A percentile compares a stretch with the other conserved stretches of the same genome.
phyloP scores from a whole-genome alignment of 1,140 invertebrate genomes.

The Drosophila melanogaster region DNA sequence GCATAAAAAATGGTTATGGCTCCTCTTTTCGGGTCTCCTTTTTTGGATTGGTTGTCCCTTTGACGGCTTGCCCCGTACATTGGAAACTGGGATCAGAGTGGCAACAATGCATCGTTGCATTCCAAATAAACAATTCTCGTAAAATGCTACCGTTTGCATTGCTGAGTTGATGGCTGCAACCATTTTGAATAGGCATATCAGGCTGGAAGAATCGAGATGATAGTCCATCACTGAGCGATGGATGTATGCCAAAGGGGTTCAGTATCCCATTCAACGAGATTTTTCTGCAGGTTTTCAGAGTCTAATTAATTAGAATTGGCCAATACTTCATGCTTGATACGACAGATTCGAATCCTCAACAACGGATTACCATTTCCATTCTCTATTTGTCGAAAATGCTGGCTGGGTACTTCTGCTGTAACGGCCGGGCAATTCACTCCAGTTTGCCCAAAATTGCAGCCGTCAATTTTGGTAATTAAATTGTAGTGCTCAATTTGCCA shows the following conservation, averaged over 20 bases:
- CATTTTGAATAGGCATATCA: conserved; percentile 39
- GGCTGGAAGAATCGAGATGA: conserved; percentile 6
- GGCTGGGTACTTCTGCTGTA: conserved; percentile 17
- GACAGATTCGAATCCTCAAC: conserved; percentile 16
- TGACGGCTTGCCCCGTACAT: conserved; percentile 27
- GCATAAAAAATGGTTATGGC: conserved; percentile 78
- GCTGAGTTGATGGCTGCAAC: conserved; percentile 63
- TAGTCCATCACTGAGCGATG: no score
- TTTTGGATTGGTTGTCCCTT: conserved; percentile 44
- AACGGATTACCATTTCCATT: neutral
- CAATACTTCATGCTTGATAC: conserved; percentile 12
- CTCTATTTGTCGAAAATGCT: conserved; percentile 6
- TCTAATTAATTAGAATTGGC: no score
- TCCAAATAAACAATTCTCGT: conserved; percentile 72
- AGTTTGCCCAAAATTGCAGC: conserved; percentile 55
- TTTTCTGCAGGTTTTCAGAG: neutral
- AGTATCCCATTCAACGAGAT: no score
- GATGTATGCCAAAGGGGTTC: neutral
- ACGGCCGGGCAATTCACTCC: conserved; percentile 30
- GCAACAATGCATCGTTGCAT: conserved; percentile 54
- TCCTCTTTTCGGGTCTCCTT: conserved; percentile 42
- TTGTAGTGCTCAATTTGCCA: conserved; percentile 68
- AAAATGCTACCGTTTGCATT: conserved; percentile 68
- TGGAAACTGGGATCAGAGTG: conserved; percentile 31
- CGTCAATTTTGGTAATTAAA: conserved; percentile 73